phyloP scores from a whole-genome alignment of 2,797 vertebrate species.

The Enteromius viviparus region DNA sequence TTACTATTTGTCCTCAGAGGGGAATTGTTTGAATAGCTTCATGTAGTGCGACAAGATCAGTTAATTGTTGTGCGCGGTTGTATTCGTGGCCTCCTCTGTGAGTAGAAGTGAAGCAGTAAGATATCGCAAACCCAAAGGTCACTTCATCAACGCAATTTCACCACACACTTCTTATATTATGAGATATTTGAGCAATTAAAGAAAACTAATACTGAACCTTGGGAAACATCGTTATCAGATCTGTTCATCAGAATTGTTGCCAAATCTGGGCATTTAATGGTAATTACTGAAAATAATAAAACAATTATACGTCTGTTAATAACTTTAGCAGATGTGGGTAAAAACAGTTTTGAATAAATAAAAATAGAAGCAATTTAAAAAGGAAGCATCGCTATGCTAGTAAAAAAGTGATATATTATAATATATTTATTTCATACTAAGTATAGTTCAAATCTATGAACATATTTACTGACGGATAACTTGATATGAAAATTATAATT shows the following conservation, averaged over 20 bases:
- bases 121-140: constrained; percentile 37
- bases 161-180: neutral
- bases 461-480: no score
- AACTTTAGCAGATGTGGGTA: neutral
- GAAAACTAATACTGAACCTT: neutral
- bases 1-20: constrained; percentile 61
- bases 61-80: constrained; percentile 53
- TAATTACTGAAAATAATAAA: neutral
- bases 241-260: neutral
- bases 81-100: constrained; percentile 30
- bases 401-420: no score
- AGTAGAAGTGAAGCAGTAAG: neutral
- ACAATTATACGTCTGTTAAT: neutral
- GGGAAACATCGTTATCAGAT: neutral
- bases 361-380: neutral
- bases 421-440: no score
- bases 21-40: constrained; percentile 59
- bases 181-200: neutral
- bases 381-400: neutral
- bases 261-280: constrained; percentile 17
- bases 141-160: constrained; percentile 23
- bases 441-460: no score
- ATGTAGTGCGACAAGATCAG: constrained; percentile 56
- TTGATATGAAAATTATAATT: no score
- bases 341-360: neutral